Conservation (phyloP, 2,113 vertebrate genomes). For the Neogobius melanostomus region DNA sequence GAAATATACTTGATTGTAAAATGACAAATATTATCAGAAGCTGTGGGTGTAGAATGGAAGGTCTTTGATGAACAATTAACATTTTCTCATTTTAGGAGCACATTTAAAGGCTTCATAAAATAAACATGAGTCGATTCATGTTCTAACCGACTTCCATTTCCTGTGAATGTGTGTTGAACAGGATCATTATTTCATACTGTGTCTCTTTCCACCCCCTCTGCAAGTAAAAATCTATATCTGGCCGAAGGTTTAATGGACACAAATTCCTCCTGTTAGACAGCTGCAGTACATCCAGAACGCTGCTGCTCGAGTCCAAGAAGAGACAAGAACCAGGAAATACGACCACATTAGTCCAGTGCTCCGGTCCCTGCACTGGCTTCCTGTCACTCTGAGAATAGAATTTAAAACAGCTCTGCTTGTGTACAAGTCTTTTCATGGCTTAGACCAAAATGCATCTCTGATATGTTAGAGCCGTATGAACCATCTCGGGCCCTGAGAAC, state of each 20-base stretch:
- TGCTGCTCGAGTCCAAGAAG: too few species aligned
- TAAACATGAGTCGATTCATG: neutral
- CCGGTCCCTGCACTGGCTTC: too few species aligned
- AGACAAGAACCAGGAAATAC: too few species aligned
- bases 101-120: conserved; percentile 4
- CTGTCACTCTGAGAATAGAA: too few species aligned
- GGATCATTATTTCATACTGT: neutral
- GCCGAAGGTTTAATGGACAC: too few species aligned
- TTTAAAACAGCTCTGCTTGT: too few species aligned
- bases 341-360: too few species aligned
- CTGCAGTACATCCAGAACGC: too few species aligned
- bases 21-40: neutral
- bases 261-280: neutral
- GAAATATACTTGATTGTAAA: neutral
- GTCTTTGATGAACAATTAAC: conserved; percentile 15
- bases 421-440: too few species aligned
- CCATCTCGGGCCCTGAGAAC: too few species aligned
- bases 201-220: neutral
- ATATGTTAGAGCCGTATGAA: too few species aligned
- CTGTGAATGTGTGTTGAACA: neutral
- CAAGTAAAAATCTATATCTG: neutral
- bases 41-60: neutral
- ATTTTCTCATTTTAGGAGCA: conserved; percentile 1
- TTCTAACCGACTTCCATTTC: neutral
- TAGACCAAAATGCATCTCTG: too few species aligned